Evolutionary conservation across 2,113 vertebrate genomes (phyloP).

Genomic region (Aplodontia rufa): DNA sequence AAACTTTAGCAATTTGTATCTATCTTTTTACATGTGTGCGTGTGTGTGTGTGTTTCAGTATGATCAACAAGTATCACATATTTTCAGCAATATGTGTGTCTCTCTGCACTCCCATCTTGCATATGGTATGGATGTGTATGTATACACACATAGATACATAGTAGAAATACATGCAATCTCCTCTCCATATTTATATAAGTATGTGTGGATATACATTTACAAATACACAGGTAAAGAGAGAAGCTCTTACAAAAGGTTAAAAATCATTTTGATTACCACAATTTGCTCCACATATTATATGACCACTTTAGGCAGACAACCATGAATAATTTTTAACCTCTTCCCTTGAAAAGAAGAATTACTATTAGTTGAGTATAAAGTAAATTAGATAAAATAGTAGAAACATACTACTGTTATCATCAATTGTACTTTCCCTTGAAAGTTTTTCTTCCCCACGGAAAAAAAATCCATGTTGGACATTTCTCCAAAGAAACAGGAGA

Average conservation of each 20-base stretch:
- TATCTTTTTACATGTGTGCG: neutral
- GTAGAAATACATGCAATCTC: neutral
- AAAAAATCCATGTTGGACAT: neutral
- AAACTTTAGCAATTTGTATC: neutral
- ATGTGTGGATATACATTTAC: too few species aligned
- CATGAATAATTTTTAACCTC: neutral
- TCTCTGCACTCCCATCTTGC: neutral
- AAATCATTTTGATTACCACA: neutral
- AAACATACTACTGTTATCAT: neutral
- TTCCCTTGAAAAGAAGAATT: neutral
- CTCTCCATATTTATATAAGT: neutral
- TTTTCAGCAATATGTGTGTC: neutral
- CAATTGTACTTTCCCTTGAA: neutral
- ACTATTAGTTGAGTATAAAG: neutral
- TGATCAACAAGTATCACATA: neutral
- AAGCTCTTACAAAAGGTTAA: neutral
- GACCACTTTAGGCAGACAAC: neutral
- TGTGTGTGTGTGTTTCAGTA: neutral
- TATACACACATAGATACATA: neutral
- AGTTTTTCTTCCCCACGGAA: neutral
- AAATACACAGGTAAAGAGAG: neutral
- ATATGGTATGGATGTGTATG: neutral
- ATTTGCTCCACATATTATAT: neutral
- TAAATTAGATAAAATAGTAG: neutral
- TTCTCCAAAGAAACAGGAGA: neutral